Percentiles rank a stretch among this genome's conserved stretches.
Conservation (phyloP, 2,113 vertebrate genomes). For the Brachirus orientalis region DNA sequence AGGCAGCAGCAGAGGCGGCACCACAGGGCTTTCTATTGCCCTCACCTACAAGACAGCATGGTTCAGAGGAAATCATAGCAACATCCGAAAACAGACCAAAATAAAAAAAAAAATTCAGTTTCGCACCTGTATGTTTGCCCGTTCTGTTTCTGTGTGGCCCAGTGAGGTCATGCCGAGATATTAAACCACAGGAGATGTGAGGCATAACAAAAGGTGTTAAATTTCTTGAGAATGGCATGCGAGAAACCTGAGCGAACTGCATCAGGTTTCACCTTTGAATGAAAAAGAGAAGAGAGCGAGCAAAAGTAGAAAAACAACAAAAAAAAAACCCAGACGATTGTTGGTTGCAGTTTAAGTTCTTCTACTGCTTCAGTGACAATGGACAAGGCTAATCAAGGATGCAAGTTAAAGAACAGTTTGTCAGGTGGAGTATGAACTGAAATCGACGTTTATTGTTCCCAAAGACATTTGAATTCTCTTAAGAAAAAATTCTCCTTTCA, state of each 20-base stretch:
- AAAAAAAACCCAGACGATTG: not conserved
- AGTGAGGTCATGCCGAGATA: slow-evolving; percentile 33
- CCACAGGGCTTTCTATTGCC: slow-evolving; percentile 10
- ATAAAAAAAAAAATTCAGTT: not conserved
- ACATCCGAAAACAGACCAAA: not conserved
- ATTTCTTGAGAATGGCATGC: slow-evolving; percentile 50
- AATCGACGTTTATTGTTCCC: too few species aligned
- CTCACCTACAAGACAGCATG: slow-evolving; percentile 10
- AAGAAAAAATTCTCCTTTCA: too few species aligned
- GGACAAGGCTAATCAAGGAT: too few species aligned
- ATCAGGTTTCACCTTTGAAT: slow-evolving; percentile 14
- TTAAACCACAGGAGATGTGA: not conserved
- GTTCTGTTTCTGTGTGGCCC: slow-evolving; percentile 7
- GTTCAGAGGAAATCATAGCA: slow-evolving; percentile 10
- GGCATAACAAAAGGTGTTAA: slow-evolving; percentile 50
- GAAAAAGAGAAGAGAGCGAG: not conserved
- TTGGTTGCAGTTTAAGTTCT: too few species aligned
- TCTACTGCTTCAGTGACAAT: too few species aligned
- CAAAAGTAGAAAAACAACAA: not conserved
- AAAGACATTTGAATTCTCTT: too few species aligned
- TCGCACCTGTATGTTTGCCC: slow-evolving; percentile 17
- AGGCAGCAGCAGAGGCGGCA: slow-evolving; percentile 35
- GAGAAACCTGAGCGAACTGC: slow-evolving; percentile 7
- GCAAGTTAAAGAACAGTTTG: too few species aligned
- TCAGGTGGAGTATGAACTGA: too few species aligned